phyloP scores from a whole-genome alignment of 1,140 invertebrate species.

The Brachionus manjavacas region DNA sequence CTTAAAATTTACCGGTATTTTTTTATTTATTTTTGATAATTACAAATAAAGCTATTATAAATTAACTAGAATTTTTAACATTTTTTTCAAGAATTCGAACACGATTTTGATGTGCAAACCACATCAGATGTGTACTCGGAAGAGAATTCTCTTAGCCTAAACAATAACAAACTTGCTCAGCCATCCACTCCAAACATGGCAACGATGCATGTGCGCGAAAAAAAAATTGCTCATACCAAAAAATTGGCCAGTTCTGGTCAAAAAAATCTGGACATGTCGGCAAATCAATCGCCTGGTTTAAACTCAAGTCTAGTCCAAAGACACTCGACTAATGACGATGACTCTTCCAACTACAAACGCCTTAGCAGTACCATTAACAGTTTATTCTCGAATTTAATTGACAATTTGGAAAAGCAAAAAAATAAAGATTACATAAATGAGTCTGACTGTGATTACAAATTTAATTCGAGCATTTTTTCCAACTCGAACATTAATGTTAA shows the following conservation, averaged over 20 bases:
- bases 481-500: background rate
- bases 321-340: background rate
- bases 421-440: constrained; percentile 15
- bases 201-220: background rate
- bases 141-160: background rate
- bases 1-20: background rate
- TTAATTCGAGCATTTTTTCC: background rate
- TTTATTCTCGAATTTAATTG: constrained; percentile 30
- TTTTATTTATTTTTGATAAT: background rate
- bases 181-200: background rate
- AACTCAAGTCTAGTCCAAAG: background rate
- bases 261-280: background rate
- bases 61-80: background rate
- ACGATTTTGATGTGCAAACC: constrained; percentile 21
- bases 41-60: background rate
- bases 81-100: constrained; percentile 7
- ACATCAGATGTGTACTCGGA: constrained; percentile 22
- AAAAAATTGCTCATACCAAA: constrained; percentile 25
- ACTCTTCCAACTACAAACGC: constrained; percentile 5
- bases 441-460: background rate
- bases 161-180: background rate
- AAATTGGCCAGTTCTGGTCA: background rate
- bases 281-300: background rate
- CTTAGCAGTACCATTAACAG: constrained; percentile 14
- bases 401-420: constrained; percentile 37